Evolutionary conservation across 1,140 invertebrate genomes (phyloP), one percentile per base, ranked within the genome.

Genomic region (Atta texana): DNA sequence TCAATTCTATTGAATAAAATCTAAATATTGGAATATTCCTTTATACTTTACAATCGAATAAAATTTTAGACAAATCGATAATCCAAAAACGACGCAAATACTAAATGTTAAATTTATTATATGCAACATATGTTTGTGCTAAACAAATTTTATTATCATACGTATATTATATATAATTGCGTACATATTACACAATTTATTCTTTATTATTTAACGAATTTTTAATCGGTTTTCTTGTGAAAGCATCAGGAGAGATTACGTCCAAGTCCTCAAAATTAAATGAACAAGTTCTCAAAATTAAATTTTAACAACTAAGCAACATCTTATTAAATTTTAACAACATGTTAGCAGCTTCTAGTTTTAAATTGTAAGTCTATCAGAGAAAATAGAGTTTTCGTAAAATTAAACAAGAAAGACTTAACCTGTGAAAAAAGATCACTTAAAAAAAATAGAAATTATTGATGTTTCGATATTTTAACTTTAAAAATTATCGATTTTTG

Each of bases 1-100:
- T 55, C n/a, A 55, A 68, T 80, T 68, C 63, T 10, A 66, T 80
- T 31, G 76, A 80, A 80, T 80, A 31, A 66, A 80, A 80, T 80
- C 49, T 55, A 49, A 80, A 80, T 80, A 80, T 55, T 80, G 49
- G 21, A 80, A 68, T 68, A 68, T 24, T 8, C 57, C 16, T 14
- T 21, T 64, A 39, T 55, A 24, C 24, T 44, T 82, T 0, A 44
- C 63, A 69, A 81, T 81, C 2, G 18, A 72, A 24, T 72, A 44
- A 72, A 81, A 82, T 72, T 72, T 82, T 49, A 49, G 44, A 53
- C 18, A 72, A 82, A 72, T 53, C 18, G 6, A 59, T 57, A 82
- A 82, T 82, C 24, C 10, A 53, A 64, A 39, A 31, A 31, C 31
- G 31, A 63, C 24, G 34, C 12, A 82, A 69, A 24, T 31, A 16